Conservation (phyloP, 1,140 invertebrate genomes). For the Penaeus chinensis region DNA sequence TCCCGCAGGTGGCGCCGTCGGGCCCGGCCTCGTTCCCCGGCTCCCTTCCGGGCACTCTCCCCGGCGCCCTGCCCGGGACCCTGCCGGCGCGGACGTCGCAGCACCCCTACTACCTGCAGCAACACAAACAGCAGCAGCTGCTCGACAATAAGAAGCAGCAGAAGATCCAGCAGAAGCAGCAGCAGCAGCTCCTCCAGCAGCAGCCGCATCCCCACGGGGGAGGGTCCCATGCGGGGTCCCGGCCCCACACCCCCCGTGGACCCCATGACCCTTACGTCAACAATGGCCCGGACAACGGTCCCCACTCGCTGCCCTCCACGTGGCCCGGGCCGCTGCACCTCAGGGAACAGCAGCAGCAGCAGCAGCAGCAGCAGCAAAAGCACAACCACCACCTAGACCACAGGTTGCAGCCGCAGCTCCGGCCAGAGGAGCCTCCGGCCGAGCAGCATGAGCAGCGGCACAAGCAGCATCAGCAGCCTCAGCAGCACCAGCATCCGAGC, state of each 20-base stretch:
- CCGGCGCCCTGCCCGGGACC: conserved; percentile 32
- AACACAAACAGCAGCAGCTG: conserved; percentile 15
- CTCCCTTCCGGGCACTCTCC: conserved; percentile 18
- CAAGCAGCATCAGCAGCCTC: too few species aligned
- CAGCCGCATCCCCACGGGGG: conserved; percentile 10
- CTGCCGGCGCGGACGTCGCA: conserved; percentile 37
- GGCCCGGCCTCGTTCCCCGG: conserved; percentile 47
- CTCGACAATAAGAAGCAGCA: neutral
- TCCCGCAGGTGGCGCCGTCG: conserved; percentile 46
- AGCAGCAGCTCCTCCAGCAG: conserved; percentile 4
- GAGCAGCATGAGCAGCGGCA: too few species aligned
- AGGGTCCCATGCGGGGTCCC: conserved; percentile 27
- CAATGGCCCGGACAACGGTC: conserved; percentile 30
- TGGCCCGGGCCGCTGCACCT: conserved; percentile 13
- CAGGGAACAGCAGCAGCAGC: neutral
- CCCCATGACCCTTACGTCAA: conserved; percentile 40
- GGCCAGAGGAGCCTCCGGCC: too few species aligned
- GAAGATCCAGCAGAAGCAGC: neutral
- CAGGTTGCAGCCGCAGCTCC: too few species aligned
- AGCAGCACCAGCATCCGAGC: too few species aligned
- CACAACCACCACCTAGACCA: too few species aligned
- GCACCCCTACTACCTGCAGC: conserved; percentile 45
- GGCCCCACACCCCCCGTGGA: conserved; percentile 37
- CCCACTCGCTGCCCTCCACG: conserved; percentile 25
- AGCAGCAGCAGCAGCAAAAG: too few species aligned